These are phyloP conservation scores for Macrotrachela quadricornifera DNA, from an alignment of 1,140 invertebrate species.

Conservation along the genomic window DNA sequence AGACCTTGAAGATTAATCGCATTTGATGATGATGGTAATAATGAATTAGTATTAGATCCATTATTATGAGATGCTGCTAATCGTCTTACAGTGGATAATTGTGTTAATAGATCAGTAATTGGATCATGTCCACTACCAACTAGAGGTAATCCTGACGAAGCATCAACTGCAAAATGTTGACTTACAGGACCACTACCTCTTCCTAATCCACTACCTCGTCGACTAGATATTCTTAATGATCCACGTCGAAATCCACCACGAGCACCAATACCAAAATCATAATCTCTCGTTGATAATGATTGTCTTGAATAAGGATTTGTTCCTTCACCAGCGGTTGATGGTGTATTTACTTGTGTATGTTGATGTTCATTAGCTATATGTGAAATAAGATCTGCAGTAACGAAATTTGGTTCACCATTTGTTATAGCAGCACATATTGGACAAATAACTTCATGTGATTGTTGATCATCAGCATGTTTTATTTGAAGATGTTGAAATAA, in stretches of 20 bases:
- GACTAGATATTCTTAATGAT: too few species aligned
- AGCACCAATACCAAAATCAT: too few species aligned
- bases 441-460: constrained; percentile 44
- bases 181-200: neutral
- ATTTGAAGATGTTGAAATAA: constrained; percentile 16
- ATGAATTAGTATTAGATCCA: too few species aligned
- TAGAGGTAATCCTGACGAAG: too few species aligned
- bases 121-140: neutral
- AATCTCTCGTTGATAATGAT: too few species aligned
- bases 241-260: too few species aligned
- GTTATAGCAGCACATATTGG: constrained; percentile 73
- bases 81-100: constrained; percentile 65
- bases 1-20: too few species aligned
- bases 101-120: constrained; percentile 56
- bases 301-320: too few species aligned
- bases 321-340: too few species aligned
- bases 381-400: constrained; percentile 87
- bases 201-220: neutral
- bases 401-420: constrained; percentile 61
- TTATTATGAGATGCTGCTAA: constrained; percentile 5
- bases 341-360: too few species aligned
- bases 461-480: constrained; percentile 58
- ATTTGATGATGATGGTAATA: too few species aligned
- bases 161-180: neutral
- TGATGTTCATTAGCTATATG: constrained; percentile 74